Conservation (phyloP, 2,888 invertebrate genomes). For the Halocaridina rubra region DNA sequence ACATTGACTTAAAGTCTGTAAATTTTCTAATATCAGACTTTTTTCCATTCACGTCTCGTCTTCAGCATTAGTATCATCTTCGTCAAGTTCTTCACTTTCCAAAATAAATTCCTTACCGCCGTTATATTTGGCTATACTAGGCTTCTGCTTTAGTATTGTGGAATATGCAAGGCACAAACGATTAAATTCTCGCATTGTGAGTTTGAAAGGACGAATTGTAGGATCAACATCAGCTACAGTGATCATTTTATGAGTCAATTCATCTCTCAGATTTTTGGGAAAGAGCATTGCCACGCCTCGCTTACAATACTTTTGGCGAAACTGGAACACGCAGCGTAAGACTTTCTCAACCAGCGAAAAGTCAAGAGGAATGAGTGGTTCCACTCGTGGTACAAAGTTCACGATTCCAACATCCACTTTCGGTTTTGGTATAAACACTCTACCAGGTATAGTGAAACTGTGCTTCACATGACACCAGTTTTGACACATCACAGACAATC, state of each 20-base stretch:
- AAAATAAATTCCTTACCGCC: too few species aligned
- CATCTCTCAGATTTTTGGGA: constrained; percentile 77
- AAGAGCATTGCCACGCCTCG: constrained; percentile 72
- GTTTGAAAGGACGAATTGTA: constrained; percentile 76
- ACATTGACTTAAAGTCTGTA: too few species aligned
- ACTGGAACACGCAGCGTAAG: constrained; percentile 84
- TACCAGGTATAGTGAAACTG: constrained; percentile 89
- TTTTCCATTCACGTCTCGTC: too few species aligned
- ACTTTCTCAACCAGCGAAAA: constrained; percentile 92
- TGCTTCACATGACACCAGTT: constrained; percentile 86
- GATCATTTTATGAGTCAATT: constrained; percentile 78
- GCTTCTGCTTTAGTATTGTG: constrained; percentile 73
- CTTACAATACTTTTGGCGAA: constrained; percentile 80
- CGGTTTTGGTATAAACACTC: constrained; percentile 92
- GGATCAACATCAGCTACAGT: constrained; percentile 79
- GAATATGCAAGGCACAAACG: constrained; percentile 83
- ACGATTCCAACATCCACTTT: constrained; percentile 97
- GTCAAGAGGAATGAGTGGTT: constrained; percentile 80
- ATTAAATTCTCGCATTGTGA: constrained; percentile 83
- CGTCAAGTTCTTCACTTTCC: too few species aligned
- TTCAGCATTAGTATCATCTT: too few species aligned
- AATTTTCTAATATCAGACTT: too few species aligned
- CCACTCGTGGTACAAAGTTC: constrained; percentile 81
- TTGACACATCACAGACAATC: constrained; percentile 95
- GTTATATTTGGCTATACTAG: constrained; percentile 70